phyloP scores from a whole-genome alignment of 2,797 vertebrate genomes.

The Onychomys torridus region DNA sequence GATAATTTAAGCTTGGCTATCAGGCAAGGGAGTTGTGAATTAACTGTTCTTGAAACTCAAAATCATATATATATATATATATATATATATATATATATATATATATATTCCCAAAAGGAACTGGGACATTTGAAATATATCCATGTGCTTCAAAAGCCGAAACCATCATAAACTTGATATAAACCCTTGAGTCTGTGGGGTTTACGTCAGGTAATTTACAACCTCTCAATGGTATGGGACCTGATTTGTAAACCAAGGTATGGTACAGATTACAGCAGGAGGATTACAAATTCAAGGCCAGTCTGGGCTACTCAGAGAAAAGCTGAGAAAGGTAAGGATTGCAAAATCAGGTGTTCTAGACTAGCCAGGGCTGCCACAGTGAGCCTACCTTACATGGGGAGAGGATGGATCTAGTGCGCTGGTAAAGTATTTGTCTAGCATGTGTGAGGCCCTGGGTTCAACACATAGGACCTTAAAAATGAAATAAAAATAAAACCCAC shows the following conservation, averaged over 20 bases:
- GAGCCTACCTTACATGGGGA: background rate
- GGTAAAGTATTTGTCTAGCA: background rate
- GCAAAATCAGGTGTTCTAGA: background rate
- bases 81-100: too few species aligned
- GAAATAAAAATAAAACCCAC: background rate
- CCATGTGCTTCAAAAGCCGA: background rate
- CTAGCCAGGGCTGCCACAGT: background rate
- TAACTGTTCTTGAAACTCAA: conserved; percentile 1
- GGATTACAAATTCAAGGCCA: background rate
- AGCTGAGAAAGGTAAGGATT: background rate
- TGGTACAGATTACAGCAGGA: background rate
- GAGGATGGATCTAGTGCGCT: background rate
- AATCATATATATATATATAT: background rate
- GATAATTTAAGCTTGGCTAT: conserved; percentile 16
- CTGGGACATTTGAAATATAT: background rate
- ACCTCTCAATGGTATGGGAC: background rate
- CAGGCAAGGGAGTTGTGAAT: background rate
- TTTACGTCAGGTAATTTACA: background rate
- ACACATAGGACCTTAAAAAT: background rate
- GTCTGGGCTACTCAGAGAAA: background rate
- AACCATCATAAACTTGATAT: background rate
- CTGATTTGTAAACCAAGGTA: background rate
- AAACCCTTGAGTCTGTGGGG: background rate
- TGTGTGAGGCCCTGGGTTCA: background rate
- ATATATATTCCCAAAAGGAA: conserved; percentile 46